Conservation (phyloP, 2,888 invertebrate species). For the Caenorhabditis sp. region DNA sequence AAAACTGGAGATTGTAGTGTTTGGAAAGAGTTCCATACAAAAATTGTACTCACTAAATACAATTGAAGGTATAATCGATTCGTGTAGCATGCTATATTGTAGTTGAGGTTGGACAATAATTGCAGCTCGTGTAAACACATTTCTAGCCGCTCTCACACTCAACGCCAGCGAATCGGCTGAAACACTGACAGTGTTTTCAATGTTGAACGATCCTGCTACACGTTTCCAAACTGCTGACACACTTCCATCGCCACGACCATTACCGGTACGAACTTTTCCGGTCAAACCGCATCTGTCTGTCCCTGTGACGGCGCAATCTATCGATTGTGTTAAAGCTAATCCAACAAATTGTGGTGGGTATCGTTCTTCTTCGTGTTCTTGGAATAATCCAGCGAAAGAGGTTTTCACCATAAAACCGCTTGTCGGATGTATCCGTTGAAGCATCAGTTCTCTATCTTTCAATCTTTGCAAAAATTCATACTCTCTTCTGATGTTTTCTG, state of each 20-base stretch:
- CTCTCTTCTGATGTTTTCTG: constrained; percentile 93
- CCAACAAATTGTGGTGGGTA: constrained; percentile 62
- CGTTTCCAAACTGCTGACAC: constrained; percentile 63
- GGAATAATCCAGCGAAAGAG: constrained; percentile 61
- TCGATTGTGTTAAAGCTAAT: constrained; percentile 59
- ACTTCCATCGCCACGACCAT: constrained; percentile 67
- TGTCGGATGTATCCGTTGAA: constrained; percentile 89
- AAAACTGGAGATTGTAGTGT: background rate
- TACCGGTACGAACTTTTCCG: constrained; percentile 61
- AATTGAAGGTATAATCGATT: constrained; percentile 48
- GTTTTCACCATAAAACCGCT: constrained; percentile 62
- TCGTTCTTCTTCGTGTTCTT: constrained; percentile 57
- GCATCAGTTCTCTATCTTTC: constrained; percentile 85
- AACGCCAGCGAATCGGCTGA: constrained; percentile 50
- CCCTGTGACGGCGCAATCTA: constrained; percentile 62
- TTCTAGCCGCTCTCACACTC: constrained; percentile 45
- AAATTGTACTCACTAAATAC: constrained; percentile 4
- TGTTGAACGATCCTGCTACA: constrained; percentile 46
- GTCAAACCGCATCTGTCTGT: constrained; percentile 62
- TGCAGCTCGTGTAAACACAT: constrained; percentile 53
- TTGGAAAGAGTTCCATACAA: too few relatives aligned
- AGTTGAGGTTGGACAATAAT: constrained; percentile 63
- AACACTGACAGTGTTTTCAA: constrained; percentile 55
- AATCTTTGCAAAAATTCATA: constrained; percentile 84
- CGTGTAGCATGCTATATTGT: constrained; percentile 55